Base-by-base conservation (phyloP, 2,888 invertebrate genomes). In the Hipparchia sbordonii region DNA sequence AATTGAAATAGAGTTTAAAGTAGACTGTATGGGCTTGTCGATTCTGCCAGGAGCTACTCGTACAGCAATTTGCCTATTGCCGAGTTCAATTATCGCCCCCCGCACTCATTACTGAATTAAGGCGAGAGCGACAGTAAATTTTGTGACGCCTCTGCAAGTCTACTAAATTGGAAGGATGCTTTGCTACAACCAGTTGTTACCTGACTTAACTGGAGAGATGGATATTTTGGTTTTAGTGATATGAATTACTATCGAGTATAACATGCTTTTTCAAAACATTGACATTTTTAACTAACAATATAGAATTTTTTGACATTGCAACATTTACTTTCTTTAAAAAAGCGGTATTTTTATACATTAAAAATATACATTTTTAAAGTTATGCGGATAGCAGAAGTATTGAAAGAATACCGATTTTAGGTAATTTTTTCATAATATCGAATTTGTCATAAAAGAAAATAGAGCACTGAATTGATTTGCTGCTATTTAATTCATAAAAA, bases 41-140 rank as follows among this genome's bases (percentile, higher is more conserved):
- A 82, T 83, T 82, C 82, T 82, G 83, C 83, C 85, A 81, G 84
- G 84, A 87, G 83, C 85, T 87, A 84, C 87, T 81, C 81, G 86
- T 82, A 84, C 85, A 85, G 87, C 93, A 93, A 93, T 93, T 93
- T 92, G 90, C 92, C 91, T 92, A 92, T 93, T 93, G 92, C 87
- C 83, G 90, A 85, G 87, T 87, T 87, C 91, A 93, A 93, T 93
- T 93, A 92, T 92, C 92, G 91, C 93, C 93, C 93, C 90, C 92
- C 89, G 91, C 92, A 87, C 90, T 90, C 87, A 91, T 93, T 92
- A 92, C 91, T 87, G 93, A 88, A 92, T 93, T 92, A 93, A 91
- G 88, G 86, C 89, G 88, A 87, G 88, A 91, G 87, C 84, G 86
- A 86, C 89, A 84, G 86, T 87, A 88, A 87, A 91, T 88, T 91